phyloP scores from a whole-genome alignment of 1,140 invertebrate genomes.

The Zaprionus kolodkinae region DNA sequence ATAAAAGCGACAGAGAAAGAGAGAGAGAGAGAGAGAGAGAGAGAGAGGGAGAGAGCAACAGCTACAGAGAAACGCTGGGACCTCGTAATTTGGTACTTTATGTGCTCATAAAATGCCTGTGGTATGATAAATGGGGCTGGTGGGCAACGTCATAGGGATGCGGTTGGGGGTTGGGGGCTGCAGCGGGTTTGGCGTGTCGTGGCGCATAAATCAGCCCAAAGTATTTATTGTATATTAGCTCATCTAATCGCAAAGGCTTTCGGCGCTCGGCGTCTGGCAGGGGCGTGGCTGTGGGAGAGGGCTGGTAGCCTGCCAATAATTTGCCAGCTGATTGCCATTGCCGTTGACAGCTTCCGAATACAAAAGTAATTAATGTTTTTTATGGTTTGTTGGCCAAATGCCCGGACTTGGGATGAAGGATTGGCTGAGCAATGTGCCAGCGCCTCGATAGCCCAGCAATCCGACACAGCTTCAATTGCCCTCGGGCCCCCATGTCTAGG shows the following conservation, averaged over 20 bases:
- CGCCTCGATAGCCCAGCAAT: neutral
- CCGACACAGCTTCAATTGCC: neutral
- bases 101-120: conserved; percentile 31
- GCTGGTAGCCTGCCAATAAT: conserved; percentile 33
- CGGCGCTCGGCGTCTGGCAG: neutral
- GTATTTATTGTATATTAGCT: conserved; percentile 45
- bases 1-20: neutral
- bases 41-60: neutral
- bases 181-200: no score
- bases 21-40: neutral
- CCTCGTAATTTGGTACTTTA: conserved; percentile 37
- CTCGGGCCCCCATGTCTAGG: neutral
- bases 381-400: conserved; percentile 32
- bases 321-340: conserved; percentile 49
- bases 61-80: neutral
- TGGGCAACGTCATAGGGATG: neutral
- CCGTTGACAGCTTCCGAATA: conserved; percentile 39
- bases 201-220: conserved; percentile 43
- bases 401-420: neutral
- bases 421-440: neutral
- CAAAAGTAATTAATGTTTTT: conserved; percentile 54
- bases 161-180: no score
- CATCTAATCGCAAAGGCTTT: conserved; percentile 26
- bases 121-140: conserved; percentile 35
- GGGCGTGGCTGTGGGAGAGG: neutral